These are phyloP conservation scores for Eulemur albifrons DNA, from an alignment of 2,797 vertebrate species.

Conservation along the genomic window DNA sequence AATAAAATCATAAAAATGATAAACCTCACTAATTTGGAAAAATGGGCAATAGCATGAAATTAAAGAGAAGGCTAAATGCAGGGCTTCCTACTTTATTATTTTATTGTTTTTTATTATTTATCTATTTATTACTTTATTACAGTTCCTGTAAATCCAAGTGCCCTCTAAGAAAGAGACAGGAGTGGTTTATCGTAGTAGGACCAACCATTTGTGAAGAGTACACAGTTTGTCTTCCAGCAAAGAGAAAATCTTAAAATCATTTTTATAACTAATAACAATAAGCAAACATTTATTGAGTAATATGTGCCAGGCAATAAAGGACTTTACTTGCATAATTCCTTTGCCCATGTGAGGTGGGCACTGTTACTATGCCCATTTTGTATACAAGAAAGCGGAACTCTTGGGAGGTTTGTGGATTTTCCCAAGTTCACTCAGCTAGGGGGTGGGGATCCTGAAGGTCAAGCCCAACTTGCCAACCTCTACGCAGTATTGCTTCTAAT, in stretches of 20 bases:
- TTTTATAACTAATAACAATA: background rate
- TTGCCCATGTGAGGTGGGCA: background rate
- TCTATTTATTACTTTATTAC: background rate
- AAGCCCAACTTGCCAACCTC: background rate
- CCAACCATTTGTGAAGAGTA: background rate
- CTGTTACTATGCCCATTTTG: background rate
- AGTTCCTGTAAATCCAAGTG: background rate
- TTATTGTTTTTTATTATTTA: background rate
- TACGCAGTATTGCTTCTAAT: background rate
- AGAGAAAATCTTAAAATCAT: constrained; percentile 4
- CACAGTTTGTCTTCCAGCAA: background rate
- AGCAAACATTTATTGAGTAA: background rate
- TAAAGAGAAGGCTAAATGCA: background rate
- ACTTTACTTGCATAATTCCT: background rate
- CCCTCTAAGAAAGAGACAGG: background rate
- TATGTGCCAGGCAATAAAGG: rapidly evolving
- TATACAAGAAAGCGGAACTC: background rate
- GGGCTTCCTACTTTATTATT: background rate
- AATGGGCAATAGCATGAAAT: background rate
- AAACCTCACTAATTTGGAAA: background rate
- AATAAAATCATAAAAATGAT: background rate
- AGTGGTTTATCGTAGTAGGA: background rate
- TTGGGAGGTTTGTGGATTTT: background rate
- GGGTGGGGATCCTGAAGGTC: background rate
- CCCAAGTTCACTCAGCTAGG: background rate